Evolutionary conservation across 1,140 invertebrate species (phyloP).

Genomic region (Lucilia cuprina): DNA sequence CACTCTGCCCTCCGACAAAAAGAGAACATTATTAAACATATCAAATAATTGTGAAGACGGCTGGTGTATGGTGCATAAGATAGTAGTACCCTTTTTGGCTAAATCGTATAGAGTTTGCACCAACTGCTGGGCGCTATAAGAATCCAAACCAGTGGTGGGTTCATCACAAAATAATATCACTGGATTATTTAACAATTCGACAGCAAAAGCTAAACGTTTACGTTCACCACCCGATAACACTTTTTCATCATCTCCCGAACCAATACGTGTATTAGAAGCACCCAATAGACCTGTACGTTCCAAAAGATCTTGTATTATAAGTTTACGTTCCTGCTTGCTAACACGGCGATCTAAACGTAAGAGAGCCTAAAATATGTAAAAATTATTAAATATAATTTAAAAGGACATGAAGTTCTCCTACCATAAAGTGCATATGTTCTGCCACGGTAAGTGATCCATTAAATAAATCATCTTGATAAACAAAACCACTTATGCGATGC

Average conservation of each 20-base stretch:
- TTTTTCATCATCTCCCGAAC: constrained; percentile 73
- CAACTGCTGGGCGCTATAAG: constrained; percentile 88
- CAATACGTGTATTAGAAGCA: constrained; percentile 78
- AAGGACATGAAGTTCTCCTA: constrained; percentile 55
- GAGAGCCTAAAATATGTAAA: constrained; percentile 69
- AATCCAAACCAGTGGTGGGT: constrained; percentile 92
- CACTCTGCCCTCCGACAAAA: constrained; percentile 88
- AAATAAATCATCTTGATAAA: constrained; percentile 94
- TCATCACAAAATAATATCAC: constrained; percentile 95
- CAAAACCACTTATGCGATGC: constrained; percentile 85
- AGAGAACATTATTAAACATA: constrained; percentile 85
- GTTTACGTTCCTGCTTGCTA: constrained; percentile 66
- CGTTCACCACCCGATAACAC: constrained; percentile 94
- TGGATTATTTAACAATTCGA: constrained; percentile 92
- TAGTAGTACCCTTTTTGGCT: constrained; percentile 77
- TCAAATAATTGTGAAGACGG: constrained; percentile 92
- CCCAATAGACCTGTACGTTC: constrained; percentile 77
- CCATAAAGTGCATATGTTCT: constrained; percentile 91
- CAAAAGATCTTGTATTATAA: constrained; percentile 75
- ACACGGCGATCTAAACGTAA: constrained; percentile 79
- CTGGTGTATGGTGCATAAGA: constrained; percentile 96
- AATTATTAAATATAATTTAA: neutral
- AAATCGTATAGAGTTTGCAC: constrained; percentile 76
- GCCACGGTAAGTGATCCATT: constrained; percentile 84
- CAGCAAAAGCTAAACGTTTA: constrained; percentile 91